Evolutionary conservation across 2,113 vertebrate genomes (phyloP).

Genomic region (Pygoscelis adeliae): DNA sequence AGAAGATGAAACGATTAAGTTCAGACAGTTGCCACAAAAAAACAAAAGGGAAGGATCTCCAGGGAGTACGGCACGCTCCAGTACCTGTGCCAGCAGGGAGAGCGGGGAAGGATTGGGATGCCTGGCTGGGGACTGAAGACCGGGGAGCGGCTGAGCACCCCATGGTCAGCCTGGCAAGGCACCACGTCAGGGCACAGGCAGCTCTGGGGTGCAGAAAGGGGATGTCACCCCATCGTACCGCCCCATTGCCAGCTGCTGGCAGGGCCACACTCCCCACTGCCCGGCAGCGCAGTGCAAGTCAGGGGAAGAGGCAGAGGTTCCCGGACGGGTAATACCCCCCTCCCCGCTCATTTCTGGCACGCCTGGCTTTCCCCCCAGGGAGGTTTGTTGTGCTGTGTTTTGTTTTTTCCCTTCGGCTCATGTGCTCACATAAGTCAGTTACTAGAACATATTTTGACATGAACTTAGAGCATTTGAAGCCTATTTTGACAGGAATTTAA

Average conservation of each 20-base stretch:
- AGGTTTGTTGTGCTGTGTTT: not conserved
- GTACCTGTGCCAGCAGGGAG: not conserved
- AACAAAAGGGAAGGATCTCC: not conserved
- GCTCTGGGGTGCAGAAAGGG: not conserved
- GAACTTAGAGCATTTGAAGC: not conserved
- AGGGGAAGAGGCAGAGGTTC: not conserved
- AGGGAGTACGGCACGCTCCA: fast-evolving
- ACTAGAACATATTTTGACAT: not conserved
- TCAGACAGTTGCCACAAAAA: not conserved
- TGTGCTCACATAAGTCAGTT: not conserved
- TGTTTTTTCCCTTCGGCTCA: not conserved
- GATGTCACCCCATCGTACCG: too few species aligned
- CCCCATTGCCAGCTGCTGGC: not conserved
- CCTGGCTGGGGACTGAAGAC: not conserved
- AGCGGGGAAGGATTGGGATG: not conserved
- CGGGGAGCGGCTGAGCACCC: fast-evolving
- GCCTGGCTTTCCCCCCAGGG: not conserved
- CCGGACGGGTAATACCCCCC: fast-evolving
- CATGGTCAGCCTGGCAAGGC: fast-evolving
- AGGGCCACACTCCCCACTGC: not conserved
- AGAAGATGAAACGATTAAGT: not conserved
- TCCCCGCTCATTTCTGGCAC: not conserved
- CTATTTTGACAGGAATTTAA: not conserved
- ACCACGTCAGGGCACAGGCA: fast-evolving
- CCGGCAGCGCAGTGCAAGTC: fast-evolving